Evolutionary conservation across 1,140 invertebrate species (phyloP), one percentile per base, ranked within the genome.

Genomic region (Philaenus spumarius): DNA sequence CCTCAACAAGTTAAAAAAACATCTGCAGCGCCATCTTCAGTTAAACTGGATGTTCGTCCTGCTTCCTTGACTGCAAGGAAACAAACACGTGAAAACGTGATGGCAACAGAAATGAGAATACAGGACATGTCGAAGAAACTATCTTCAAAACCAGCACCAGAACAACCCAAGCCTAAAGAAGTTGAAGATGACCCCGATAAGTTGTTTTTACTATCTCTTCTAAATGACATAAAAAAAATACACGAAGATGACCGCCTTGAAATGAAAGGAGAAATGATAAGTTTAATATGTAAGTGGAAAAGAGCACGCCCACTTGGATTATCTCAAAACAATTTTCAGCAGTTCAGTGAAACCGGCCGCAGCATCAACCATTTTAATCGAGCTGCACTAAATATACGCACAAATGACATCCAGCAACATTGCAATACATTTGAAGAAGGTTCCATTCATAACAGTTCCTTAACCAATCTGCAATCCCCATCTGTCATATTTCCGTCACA

Each of bases 251-350:
- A 43, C 40, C 40, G 40, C 5, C n/a, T 43, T 15, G 40, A 43
- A n/a, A 43, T 43, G 40, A 43, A 43, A 15, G 40, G 40, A n/a
- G 40, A 43, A 19, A 43, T 43, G 20, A 43, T 43, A 43, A 43
- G 20, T 43, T 6, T 37, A 37, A 37, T 43, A 15, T 15, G n/a
- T 43, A 43, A 43, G 20, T 43, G 40, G 40, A 43, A 43, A 43
- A 43, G 40, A 19, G 40, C 40, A 14, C 40, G 40, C n/a, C 40
- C 6, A 43, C 5, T 19, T 43, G 40, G 5, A 43, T n/a, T 4
- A 5, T 43, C 5, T 43, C 40, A 43, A 43, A 7, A 37, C n/a
- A 43, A 43, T 43, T 7, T 19, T 15, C 40, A 6, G 5, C 40
- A 43, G 20, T 43, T 5, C 40, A 15, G 20, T 43, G 40, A 19